phyloP scores from a whole-genome alignment of 2,888 invertebrate species.

The Platypus cylindrus region DNA sequence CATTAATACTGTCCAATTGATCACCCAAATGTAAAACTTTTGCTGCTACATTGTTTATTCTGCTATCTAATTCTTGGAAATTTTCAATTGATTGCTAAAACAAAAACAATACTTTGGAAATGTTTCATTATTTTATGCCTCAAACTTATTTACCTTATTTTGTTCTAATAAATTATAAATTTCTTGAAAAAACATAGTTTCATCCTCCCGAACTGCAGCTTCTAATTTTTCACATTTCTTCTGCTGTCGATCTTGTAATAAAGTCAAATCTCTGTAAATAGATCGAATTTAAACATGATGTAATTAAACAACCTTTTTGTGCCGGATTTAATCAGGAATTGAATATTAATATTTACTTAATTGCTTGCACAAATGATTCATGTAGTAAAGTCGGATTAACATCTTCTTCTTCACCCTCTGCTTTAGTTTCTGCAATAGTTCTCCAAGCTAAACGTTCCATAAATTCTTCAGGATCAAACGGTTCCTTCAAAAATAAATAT shows the following conservation, averaged over 20 bases:
- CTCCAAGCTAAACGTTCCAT: slow-evolving; percentile 94
- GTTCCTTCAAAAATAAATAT: slow-evolving; percentile 53
- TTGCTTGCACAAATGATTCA: slow-evolving; percentile 86
- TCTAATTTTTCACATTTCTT: slow-evolving; percentile 78
- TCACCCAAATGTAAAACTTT: slow-evolving; percentile 98
- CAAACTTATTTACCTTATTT: slow-evolving; percentile 51
- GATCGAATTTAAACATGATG: no score
- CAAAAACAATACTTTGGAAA: background rate
- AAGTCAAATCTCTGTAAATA: slow-evolving; percentile 40
- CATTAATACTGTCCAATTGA: slow-evolving; percentile 92
- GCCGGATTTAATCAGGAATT: no score
- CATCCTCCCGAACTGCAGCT: slow-evolving; percentile 71
- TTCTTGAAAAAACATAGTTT: slow-evolving; percentile 68
- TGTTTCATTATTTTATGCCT: background rate
- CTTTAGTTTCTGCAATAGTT: slow-evolving; percentile 59
- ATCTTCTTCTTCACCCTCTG: slow-evolving; percentile 53
- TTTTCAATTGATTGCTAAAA: slow-evolving; percentile 65
- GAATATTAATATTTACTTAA: slow-evolving; percentile 53
- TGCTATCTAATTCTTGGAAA: slow-evolving; percentile 86
- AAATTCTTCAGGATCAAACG: slow-evolving; percentile 94
- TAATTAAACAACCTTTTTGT: no score
- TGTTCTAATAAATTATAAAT: slow-evolving; percentile 71
- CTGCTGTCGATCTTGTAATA: slow-evolving; percentile 72
- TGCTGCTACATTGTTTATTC: slow-evolving; percentile 93
- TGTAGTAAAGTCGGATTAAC: slow-evolving; percentile 83